These are phyloP conservation scores for Caenorhabditis virilis DNA, from an alignment of 2,888 invertebrate species.

Conservation along the genomic window DNA sequence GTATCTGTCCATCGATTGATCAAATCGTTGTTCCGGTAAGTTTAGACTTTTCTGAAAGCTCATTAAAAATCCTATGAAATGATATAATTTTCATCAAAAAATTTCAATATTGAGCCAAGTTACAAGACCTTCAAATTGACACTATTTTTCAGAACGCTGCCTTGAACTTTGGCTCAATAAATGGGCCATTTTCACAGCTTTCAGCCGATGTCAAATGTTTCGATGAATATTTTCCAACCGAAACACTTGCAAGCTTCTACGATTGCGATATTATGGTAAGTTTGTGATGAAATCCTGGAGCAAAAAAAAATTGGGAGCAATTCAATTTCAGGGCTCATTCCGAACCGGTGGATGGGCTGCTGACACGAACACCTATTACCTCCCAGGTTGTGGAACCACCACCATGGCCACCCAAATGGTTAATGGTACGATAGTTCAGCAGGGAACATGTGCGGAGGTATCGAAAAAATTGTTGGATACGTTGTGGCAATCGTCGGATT, in stretches of 20 bases:
- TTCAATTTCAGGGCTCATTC: not conserved
- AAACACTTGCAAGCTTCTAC: slow-evolving; percentile 15
- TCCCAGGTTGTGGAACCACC: slow-evolving; percentile 26
- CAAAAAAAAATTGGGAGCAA: not conserved
- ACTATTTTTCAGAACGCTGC: not conserved
- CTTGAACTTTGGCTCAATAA: not conserved
- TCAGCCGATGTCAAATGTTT: slow-evolving; percentile 7
- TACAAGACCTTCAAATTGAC: no score
- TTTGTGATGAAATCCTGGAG: not conserved
- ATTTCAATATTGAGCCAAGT: no score
- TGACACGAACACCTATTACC: slow-evolving; percentile 3
- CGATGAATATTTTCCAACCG: slow-evolving; percentile 11
- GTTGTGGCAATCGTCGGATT: slow-evolving; percentile 10
- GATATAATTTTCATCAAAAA: no score
- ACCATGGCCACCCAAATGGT: slow-evolving; percentile 6
- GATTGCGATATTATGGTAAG: slow-evolving; percentile 29
- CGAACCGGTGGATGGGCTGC: not conserved
- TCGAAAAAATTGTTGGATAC: slow-evolving; percentile 2
- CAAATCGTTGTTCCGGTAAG: slow-evolving; percentile 4
- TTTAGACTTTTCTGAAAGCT: no score
- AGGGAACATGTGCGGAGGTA: slow-evolving; percentile 13
- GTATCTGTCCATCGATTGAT: slow-evolving; percentile 7
- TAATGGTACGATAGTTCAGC: slow-evolving; percentile 24
- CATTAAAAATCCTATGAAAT: no score
- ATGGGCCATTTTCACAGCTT: slow-evolving; percentile 3